Evolutionary conservation across 1,140 invertebrate genomes (phyloP), one percentile per base, ranked within the genome.

Genomic region (Ceratosolen solmsi): DNA sequence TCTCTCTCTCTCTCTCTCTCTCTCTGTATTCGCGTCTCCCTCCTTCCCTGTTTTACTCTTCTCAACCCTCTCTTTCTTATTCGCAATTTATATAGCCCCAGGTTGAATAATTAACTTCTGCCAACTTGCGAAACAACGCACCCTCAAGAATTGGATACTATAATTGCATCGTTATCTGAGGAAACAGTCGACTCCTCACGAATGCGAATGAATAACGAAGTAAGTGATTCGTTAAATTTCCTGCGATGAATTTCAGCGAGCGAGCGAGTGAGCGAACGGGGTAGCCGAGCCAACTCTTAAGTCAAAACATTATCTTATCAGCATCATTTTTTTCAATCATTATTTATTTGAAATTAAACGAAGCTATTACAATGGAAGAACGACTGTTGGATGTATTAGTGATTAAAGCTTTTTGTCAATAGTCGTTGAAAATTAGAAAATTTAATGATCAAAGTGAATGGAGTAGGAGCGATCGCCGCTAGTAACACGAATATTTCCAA

Each of bases 91-190:
- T 80, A 65, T 17, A 74, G 71, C 56, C 38, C 17, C 20, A 11
- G 30, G 72, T 51, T 73, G 79, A 81, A 81, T 81, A 81, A 81
- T 81, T 75, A 81, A 81, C 72, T 81, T 75, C 72, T 30, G 60
- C 79, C 27, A 73, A 81, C 20, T 81, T 75, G 79, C 72, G 79
- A 81, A 70, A 76, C 79, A 81, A 81, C 79, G 72, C 60, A 20
- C 71, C 72, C 33, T 38, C 58, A 65, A 65, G 68, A 60, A 33
- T 70, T 60, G 54, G 68, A 63, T 80, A 80, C 73, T 75, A 70
- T 81, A 81, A 81, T 81, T 81, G 79, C 79, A 76, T 76, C 79
- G 79, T 81, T 81, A 81, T 81, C 79, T 76, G 65, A 76, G 79
- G 60, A 75, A 81, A 68, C 79, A 81, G 72, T 81, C 79, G 79